These are phyloP conservation scores for Oxytorus armatus DNA, from an alignment of 2,888 invertebrate species.

Conservation along the genomic window DNA sequence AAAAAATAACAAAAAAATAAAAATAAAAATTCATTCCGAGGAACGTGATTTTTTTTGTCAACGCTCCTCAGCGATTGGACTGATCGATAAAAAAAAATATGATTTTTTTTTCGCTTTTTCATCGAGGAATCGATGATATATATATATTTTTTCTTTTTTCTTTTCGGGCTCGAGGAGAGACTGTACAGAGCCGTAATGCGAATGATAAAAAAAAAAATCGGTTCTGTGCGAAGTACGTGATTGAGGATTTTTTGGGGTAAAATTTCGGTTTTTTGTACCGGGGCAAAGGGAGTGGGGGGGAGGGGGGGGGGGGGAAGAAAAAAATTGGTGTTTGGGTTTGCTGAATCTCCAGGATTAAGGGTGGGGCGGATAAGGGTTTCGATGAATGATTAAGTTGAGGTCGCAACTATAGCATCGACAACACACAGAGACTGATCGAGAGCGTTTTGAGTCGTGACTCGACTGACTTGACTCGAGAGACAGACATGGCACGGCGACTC, in stretches of 20 bases:
- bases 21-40: constrained; percentile 38
- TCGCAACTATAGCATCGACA: constrained; percentile 78
- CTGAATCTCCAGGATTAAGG: not conserved
- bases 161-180: not conserved
- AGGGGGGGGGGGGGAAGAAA: constrained; percentile 52
- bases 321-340: constrained; percentile 35
- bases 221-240: constrained; percentile 59
- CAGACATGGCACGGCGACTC: constrained; percentile 84
- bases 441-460: constrained; percentile 46
- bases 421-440: constrained; percentile 73
- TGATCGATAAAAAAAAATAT: constrained; percentile 24
- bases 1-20: too few species aligned
- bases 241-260: constrained; percentile 42
- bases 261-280: constrained; percentile 37
- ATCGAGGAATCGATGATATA: constrained; percentile 50
- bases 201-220: constrained; percentile 28
- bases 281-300: constrained; percentile 50
- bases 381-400: constrained; percentile 59
- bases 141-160: too few species aligned
- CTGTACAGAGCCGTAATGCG: constrained; percentile 55
- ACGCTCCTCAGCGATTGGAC: not conserved
- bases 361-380: constrained; percentile 3
- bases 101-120: constrained; percentile 23
- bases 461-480: constrained; percentile 77
- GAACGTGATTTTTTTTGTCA: constrained; percentile 31